Conservation (phyloP, 2,113 vertebrate genomes). For the Aptenodytes forsteri region DNA sequence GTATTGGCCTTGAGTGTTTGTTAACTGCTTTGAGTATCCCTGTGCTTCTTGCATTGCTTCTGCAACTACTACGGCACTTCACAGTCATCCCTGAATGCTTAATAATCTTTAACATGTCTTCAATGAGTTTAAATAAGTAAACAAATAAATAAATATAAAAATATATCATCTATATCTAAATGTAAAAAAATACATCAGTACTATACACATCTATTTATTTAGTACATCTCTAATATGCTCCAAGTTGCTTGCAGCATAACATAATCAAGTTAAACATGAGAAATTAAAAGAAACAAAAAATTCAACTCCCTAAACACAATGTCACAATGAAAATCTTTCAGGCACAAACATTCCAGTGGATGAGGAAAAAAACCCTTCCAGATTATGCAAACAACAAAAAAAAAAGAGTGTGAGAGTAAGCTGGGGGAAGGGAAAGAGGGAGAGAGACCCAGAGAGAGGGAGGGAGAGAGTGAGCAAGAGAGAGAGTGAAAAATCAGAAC, state of each 20-base stretch:
- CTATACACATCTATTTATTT: neutral
- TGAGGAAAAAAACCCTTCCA: neutral
- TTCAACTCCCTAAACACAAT: neutral
- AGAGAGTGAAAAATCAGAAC: neutral
- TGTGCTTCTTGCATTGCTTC: neutral
- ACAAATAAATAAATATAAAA: neutral
- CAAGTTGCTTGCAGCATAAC: neutral
- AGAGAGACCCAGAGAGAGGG: neutral
- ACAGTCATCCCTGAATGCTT: neutral
- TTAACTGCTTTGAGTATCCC: slow-evolving; percentile 1
- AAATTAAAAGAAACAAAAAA: neutral
- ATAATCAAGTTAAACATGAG: neutral
- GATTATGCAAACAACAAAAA: neutral
- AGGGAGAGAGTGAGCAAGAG: neutral
- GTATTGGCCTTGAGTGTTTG: neutral
- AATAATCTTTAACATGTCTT: neutral
- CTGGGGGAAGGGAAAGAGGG: neutral
- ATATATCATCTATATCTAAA: neutral
- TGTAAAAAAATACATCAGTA: neutral
- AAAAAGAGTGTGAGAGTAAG: neutral
- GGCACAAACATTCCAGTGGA: neutral
- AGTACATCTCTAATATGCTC: neutral
- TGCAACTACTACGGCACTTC: neutral
- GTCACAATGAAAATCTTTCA: neutral
- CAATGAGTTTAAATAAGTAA: neutral